Evolutionary conservation across 2,888 invertebrate species (phyloP), one percentile per base, ranked within the genome.

Genomic region (Troides aeacus): DNA sequence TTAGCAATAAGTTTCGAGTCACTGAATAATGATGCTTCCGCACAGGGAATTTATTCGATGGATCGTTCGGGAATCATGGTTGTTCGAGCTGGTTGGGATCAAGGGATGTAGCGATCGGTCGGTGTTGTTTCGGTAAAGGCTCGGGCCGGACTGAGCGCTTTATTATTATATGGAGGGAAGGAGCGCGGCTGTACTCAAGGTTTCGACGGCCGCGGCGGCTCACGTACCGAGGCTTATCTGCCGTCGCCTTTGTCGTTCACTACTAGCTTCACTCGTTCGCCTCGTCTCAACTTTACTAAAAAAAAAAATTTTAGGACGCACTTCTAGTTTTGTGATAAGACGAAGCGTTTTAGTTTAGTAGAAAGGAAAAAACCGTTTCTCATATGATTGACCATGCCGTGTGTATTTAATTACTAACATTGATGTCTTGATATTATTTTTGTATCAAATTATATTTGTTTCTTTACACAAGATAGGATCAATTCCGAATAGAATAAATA

Each of bases 91-190:
- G 15, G 21, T 24, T 24, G 50, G 36, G 53, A 64, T 53, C 4
- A 62, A 70, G 63, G 69, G 69, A 75, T 72, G 71, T 72, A 73
- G 72, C 72, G 81, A 83, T 86, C 85, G 84, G 81, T 88, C 89
- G 92, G 46, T 90, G 90, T 84, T 79, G 83, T 85, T 82, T 89
- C 88, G 89, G 79, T 89, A 88, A 85, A 90, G 90, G 88, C 83
- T 87, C 81, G 80, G 78, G 85, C 84, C 88, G 86, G 81, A 92
- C 92, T 92, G 92, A 90, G 86, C 86, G 80, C 84, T 85, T 89
- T 88, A 87, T 92, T 89, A 88, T 90, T 88, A 84, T 88, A 87
- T 82, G 81, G 88, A 84, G 86, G 87, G 86, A 88, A 88, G 89
- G 90, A 90, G 89, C 85, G 84, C 64, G 53, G 64, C 77, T 83